Evolutionary conservation across 2,113 vertebrate species (phyloP), one percentile per base, ranked within the genome.

Genomic region (Dasypus novemcinctus): DNA sequence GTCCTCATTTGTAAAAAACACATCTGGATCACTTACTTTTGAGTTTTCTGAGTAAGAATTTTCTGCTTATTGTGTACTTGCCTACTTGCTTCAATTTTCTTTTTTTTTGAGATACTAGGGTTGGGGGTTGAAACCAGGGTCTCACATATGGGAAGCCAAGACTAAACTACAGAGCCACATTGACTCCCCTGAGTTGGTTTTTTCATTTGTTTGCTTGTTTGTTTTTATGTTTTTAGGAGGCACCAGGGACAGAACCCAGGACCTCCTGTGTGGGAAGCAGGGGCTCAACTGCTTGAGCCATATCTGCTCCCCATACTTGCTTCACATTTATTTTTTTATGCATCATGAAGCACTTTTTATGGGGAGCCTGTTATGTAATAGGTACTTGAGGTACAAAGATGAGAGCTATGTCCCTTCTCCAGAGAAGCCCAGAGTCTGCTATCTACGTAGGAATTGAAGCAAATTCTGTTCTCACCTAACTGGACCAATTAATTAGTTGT

Each of bases 11-110:
- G 33, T 7, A 12, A 86, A 29, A 82, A 82, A 25, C 25, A 23
- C 21, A 52, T 61, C 54, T 23, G 13, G 1, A 46, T 46, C 2
- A 18, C 23, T 84, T 52, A 46, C 1, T 41, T 84, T 79, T 64
- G 49, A 27, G 41, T 87, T 91, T 81, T 78, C 61, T 59, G 71
- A 88, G 31, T 71, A 68, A 43, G 41, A 82, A 80, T 96, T 96
- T 93, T 43, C 20, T 5, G 87, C 5, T 90, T 81, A 81, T 20
- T 89, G 59, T 5, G 61, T 66, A 29, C 78, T 20, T 66, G 21
- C 20, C 46, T 75, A 33, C 79, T 36, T 89, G 31, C 38, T 85
- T 13, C 63, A 4, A 11, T 46, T 46, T 46, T 46, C 43, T 46
- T 46, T 46, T 46, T 46, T 46, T 46, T 9, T n/a, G n/a, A 46